Percentiles rank a stretch among this genome's conserved stretches.
Conservation (phyloP, 2,797 vertebrate genomes). For the Tadarida brasiliensis region DNA sequence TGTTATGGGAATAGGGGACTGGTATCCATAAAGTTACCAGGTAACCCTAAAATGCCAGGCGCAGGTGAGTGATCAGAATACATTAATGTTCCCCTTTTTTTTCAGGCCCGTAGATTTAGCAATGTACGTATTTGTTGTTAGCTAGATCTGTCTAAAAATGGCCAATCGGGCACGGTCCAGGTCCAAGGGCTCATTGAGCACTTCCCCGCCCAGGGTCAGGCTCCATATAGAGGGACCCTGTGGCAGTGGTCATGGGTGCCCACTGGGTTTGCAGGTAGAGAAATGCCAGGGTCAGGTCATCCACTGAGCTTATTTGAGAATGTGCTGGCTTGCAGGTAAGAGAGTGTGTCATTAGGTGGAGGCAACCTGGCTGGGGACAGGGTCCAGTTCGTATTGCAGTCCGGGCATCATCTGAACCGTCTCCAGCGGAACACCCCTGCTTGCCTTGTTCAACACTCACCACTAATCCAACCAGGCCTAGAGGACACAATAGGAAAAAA, state of each 20-base stretch:
- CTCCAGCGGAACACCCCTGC: rapidly evolving
- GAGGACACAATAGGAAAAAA: background rate
- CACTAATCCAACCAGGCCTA: rapidly evolving
- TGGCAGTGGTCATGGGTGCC: rapidly evolving
- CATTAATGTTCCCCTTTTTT: background rate
- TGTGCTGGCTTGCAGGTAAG: too few species aligned
- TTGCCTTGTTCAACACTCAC: background rate
- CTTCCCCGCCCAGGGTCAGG: too few species aligned
- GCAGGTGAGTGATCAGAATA: background rate
- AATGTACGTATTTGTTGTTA: rapidly evolving
- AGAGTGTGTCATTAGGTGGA: rapidly evolving
- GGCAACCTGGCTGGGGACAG: rapidly evolving
- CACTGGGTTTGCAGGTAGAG: background rate
- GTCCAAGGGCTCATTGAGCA: too few species aligned
- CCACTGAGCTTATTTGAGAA: background rate
- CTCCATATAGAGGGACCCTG: rapidly evolving
- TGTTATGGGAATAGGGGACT: background rate
- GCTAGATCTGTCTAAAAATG: too few species aligned
- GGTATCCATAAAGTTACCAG: rapidly evolving
- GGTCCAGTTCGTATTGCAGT: rapidly evolving
- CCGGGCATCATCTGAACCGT: rapidly evolving
- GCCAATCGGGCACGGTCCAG: rapidly evolving
- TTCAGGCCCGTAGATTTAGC: too few species aligned
- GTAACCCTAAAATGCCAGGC: rapidly evolving
- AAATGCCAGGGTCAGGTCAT: rapidly evolving